Evolutionary conservation across 1,140 invertebrate species (phyloP).

Genomic region (Pogonognathellus flavescens): DNA sequence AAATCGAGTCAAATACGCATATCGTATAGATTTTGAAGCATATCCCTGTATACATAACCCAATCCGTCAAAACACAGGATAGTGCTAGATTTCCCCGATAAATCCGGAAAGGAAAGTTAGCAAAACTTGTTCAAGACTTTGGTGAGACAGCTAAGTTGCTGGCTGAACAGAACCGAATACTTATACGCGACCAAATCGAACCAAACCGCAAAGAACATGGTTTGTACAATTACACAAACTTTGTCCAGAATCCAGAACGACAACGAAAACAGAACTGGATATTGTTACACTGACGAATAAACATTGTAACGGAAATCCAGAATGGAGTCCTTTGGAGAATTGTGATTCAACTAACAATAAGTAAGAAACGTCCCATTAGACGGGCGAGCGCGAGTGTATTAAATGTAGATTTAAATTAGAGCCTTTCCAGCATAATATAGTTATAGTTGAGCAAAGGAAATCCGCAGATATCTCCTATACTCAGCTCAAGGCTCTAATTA

Average conservation of each 20-base stretch:
- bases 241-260: constrained; percentile 12
- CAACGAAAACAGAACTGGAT: constrained; percentile 9
- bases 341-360: constrained; percentile 26
- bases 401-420: constrained; percentile 51
- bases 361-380: constrained; percentile 46
- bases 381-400: constrained; percentile 10
- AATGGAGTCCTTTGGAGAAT: constrained; percentile 18
- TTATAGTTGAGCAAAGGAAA: not conserved
- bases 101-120: constrained; percentile 44
- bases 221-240: constrained; percentile 14
- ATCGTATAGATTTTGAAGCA: not conserved
- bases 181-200: constrained; percentile 11
- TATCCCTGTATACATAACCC: not conserved
- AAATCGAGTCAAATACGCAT: not conserved
- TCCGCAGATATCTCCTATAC: not conserved
- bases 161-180: constrained; percentile 12
- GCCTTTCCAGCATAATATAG: not conserved
- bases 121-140: constrained; percentile 33
- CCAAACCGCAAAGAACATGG: constrained; percentile 14
- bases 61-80: not conserved
- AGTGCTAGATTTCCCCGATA: constrained; percentile 19
- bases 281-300: constrained; percentile 14
- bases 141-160: constrained; percentile 17
- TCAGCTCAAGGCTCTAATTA: constrained; percentile 12
- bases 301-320: constrained; percentile 31